Percentiles rank a stretch among this genome's conserved stretches.
phyloP scores from a whole-genome alignment of 2,113 vertebrate species.

The Proterorhinus semilunaris region DNA sequence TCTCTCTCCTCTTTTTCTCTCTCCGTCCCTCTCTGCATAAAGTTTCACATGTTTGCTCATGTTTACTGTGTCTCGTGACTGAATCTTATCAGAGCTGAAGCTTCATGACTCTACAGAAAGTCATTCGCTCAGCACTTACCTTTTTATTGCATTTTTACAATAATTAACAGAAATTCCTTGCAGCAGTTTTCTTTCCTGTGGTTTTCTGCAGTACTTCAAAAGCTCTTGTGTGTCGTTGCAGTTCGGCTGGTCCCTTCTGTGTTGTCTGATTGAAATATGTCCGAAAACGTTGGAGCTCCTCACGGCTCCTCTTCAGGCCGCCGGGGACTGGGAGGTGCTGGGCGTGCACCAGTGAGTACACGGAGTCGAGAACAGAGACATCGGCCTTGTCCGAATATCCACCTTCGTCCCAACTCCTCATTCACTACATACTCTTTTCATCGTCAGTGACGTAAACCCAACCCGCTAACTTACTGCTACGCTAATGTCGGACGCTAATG shows the following conservation, averaged over 20 bases:
- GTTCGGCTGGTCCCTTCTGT: slow-evolving; percentile 90
- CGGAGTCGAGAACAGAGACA: no score
- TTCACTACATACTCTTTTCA: no score
- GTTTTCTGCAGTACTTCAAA: background rate
- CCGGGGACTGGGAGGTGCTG: slow-evolving; percentile 83
- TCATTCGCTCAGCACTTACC: background rate
- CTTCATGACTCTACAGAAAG: background rate
- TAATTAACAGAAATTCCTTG: no score
- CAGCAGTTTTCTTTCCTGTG: no score
- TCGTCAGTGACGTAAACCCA: no score
- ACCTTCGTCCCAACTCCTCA: no score
- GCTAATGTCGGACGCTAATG: no score
- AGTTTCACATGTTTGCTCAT: background rate
- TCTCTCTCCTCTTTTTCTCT: background rate
- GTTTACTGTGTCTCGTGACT: slow-evolving; percentile 28
- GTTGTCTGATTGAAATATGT: slow-evolving; percentile 89
- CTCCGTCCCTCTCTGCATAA: background rate
- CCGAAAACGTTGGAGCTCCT: slow-evolving; percentile 83
- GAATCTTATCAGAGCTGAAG: slow-evolving; percentile 20
- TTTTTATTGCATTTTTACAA: background rate
- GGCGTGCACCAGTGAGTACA: slow-evolving; percentile 88
- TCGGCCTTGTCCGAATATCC: no score
- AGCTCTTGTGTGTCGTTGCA: slow-evolving; percentile 41
- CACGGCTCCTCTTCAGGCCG: slow-evolving; percentile 74
- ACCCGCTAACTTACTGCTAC: no score